phyloP scores from a whole-genome alignment of 1,140 invertebrate species.

The Plutomurus gul region DNA sequence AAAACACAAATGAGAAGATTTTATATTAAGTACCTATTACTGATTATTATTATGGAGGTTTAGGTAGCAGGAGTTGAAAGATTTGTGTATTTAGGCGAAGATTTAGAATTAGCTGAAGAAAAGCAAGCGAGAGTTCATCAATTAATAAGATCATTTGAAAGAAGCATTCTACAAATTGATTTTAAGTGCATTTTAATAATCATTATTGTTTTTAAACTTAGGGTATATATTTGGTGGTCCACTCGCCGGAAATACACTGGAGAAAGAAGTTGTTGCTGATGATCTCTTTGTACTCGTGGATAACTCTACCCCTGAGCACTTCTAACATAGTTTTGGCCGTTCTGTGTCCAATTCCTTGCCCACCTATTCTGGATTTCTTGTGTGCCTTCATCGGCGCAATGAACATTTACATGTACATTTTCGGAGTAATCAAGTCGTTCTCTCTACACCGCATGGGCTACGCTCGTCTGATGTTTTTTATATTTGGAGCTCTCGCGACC shows the following conservation, averaged over 20 bases:
- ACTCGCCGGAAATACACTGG: slow-evolving; percentile 82
- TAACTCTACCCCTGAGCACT: slow-evolving; percentile 88
- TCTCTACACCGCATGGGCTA: slow-evolving; percentile 83
- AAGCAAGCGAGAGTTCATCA: too few species aligned
- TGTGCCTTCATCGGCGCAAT: slow-evolving; percentile 87
- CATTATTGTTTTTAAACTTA: slow-evolving; percentile 61
- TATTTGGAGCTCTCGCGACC: slow-evolving; percentile 81
- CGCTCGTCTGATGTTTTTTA: slow-evolving; percentile 76
- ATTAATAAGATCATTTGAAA: too few species aligned
- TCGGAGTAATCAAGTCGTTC: slow-evolving; percentile 94
- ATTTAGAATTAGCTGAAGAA: too few species aligned
- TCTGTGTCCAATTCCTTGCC: slow-evolving; percentile 84
- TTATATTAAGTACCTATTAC: too few species aligned
- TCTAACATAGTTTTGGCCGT: slow-evolving; percentile 84
- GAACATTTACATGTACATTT: slow-evolving; percentile 95
- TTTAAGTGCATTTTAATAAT: not conserved
- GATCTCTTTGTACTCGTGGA: slow-evolving; percentile 93
- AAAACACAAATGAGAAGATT: too few species aligned
- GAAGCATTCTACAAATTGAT: too few species aligned
- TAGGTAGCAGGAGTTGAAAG: too few species aligned
- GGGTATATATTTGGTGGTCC: slow-evolving; percentile 92
- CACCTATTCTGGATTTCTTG: slow-evolving; percentile 77
- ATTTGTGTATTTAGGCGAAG: too few species aligned
- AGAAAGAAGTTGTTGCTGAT: slow-evolving; percentile 81
- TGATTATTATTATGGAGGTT: too few species aligned